Evolutionary conservation across 2,888 invertebrate genomes (phyloP).

Genomic region (Cosmia pyralina): DNA sequence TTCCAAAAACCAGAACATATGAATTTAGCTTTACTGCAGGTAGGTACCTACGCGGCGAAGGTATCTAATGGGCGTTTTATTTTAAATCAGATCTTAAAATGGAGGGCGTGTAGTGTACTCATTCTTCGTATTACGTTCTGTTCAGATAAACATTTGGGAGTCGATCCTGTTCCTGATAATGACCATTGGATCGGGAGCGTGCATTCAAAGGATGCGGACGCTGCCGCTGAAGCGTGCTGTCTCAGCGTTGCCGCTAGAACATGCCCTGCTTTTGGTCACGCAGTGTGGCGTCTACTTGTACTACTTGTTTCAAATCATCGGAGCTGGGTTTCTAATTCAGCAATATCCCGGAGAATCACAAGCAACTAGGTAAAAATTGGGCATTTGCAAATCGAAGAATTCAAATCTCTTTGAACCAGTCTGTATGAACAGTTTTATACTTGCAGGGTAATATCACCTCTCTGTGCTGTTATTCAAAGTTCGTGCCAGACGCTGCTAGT

Average conservation of each 20-base stretch:
- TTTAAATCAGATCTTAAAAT: not conserved
- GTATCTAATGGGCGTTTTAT: not conserved
- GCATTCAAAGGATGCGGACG: constrained; percentile 84
- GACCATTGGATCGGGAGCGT: constrained; percentile 83
- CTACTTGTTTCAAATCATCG: constrained; percentile 94
- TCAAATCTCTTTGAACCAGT: not conserved
- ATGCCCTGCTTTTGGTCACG: constrained; percentile 93
- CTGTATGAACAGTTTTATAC: constrained; percentile 9
- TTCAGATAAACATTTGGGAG: constrained; percentile 90
- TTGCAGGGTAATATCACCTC: constrained; percentile 84
- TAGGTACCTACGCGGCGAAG: constrained; percentile 64
- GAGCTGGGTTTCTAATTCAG: constrained; percentile 91
- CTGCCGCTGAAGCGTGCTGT: constrained; percentile 79
- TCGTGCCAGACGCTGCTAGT: constrained; percentile 91
- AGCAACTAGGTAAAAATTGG: constrained; percentile 79
- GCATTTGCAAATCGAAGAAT: not conserved
- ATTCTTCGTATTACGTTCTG: not conserved
- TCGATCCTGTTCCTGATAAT: constrained; percentile 84
- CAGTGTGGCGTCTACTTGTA: constrained; percentile 95
- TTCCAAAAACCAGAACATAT: constrained; percentile 88
- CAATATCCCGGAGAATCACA: constrained; percentile 79
- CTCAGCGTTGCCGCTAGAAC: constrained; percentile 90
- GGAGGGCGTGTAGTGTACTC: not conserved
- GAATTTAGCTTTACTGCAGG: constrained; percentile 91
- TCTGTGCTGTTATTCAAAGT: constrained; percentile 91